phyloP scores from a whole-genome alignment of 2,797 vertebrate species.

The Cynopterus sphinx region DNA sequence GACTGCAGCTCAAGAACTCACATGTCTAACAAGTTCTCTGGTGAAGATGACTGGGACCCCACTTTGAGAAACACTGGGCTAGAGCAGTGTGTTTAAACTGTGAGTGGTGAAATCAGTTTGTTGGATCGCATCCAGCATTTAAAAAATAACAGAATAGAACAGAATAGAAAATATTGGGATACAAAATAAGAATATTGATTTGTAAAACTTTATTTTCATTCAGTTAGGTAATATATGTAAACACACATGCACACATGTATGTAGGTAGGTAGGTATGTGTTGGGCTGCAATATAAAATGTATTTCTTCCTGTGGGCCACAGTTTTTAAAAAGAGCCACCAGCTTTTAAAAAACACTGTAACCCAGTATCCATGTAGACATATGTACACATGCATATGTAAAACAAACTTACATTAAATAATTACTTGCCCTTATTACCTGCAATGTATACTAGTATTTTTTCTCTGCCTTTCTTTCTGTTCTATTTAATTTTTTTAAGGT shows the following conservation, averaged over 20 bases:
- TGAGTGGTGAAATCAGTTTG: neutral
- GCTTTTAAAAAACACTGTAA: neutral
- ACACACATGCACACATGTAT: neutral
- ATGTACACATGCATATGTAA: neutral
- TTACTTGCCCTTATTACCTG: neutral
- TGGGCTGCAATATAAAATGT: neutral
- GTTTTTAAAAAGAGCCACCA: neutral
- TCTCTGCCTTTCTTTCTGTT: neutral
- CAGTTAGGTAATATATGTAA: neutral
- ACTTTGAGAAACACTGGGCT: neutral
- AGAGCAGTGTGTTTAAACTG: neutral
- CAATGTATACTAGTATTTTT: neutral
- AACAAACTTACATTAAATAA: neutral
- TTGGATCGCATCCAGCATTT: neutral
- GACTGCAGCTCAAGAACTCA: neutral
- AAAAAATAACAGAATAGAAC: neutral
- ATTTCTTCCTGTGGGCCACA: neutral
- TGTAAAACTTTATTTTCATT: neutral
- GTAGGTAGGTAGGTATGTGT: neutral
- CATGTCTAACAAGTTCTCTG: neutral
- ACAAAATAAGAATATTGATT: neutral
- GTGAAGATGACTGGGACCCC: neutral
- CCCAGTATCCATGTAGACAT: neutral
- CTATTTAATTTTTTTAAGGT: neutral
- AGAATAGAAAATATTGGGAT: neutral